phyloP scores from a whole-genome alignment of 2,113 vertebrate species.

The Fregetta grallaria region DNA sequence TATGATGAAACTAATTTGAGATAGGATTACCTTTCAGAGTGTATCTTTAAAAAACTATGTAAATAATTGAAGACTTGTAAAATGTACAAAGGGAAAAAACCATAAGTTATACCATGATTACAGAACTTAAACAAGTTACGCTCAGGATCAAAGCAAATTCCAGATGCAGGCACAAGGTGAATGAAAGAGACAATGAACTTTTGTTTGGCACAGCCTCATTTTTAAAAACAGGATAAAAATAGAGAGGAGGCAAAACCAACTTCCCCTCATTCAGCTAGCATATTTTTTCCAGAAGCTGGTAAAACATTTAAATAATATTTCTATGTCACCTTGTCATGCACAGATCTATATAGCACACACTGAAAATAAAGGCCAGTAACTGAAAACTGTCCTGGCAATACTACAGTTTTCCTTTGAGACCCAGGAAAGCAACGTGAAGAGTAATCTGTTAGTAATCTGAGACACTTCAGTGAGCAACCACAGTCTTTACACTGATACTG shows the following conservation, averaged over 20 bases:
- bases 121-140: not conserved
- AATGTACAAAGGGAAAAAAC: not conserved
- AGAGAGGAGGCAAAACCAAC: not conserved
- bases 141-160: not conserved
- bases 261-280: not conserved
- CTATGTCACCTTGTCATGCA: not conserved
- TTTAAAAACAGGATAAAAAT: not conserved
- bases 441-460: not conserved
- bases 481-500: not conserved
- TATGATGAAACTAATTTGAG: not conserved
- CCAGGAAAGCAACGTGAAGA: not conserved
- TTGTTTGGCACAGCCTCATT: not conserved
- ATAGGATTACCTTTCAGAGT: not conserved
- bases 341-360: not conserved
- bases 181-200: not conserved
- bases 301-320: not conserved
- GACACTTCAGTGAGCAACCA: not conserved
- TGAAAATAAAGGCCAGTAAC: not conserved
- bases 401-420: not conserved
- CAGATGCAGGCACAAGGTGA: not conserved
- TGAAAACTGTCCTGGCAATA: not conserved
- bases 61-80: not conserved
- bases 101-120: not conserved
- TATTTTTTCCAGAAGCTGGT: not conserved
- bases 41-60: not conserved